These are phyloP conservation scores for Ichneumon xanthorius DNA, from an alignment of 2,888 invertebrate genomes.

Conservation along the genomic window DNA sequence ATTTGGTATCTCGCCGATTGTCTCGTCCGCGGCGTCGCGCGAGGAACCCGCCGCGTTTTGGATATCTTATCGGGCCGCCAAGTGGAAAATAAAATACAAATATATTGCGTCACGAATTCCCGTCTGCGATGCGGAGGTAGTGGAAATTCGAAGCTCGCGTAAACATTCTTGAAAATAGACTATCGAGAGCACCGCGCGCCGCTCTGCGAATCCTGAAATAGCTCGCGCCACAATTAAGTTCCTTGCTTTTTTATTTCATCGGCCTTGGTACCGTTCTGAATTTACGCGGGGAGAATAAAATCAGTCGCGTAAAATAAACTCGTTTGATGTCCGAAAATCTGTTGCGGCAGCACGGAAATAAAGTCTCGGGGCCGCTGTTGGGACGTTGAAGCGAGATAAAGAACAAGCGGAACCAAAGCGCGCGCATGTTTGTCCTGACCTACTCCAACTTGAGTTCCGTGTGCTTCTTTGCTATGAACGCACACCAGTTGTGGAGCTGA, in stretches of 20 bases:
- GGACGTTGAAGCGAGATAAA: constrained; percentile 2
- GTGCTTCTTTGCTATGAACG: not conserved
- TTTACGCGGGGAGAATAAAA: not conserved
- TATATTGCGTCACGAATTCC: not conserved
- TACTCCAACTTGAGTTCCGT: constrained; percentile 53
- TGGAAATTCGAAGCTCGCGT: not conserved
- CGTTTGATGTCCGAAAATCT: constrained; percentile 7
- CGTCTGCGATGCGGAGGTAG: constrained; percentile 1
- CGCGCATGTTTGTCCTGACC: constrained; percentile 60
- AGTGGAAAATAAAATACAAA: constrained; percentile 34
- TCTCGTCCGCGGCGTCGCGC: constrained; percentile 1
- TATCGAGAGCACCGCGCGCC: not conserved
- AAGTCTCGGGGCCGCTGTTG: not conserved
- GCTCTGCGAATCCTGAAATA: constrained; percentile 13
- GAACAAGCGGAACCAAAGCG: constrained; percentile 36
- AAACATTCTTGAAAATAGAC: constrained; percentile 27
- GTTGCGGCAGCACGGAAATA: not conserved
- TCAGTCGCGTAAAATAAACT: not conserved
- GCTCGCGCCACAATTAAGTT: not conserved
- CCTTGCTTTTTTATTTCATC: not conserved
- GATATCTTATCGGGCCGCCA: constrained; percentile 38
- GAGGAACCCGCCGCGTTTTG: constrained; percentile 4
- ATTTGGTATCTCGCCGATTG: constrained; percentile 13
- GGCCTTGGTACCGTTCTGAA: not conserved
- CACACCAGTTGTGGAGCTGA: not conserved